Percentiles rank a stretch among this genome's conserved stretches.
Evolutionary conservation across 2,888 invertebrate genomes (phyloP).

Genomic region (Lepidocyrtoides sp.): DNA sequence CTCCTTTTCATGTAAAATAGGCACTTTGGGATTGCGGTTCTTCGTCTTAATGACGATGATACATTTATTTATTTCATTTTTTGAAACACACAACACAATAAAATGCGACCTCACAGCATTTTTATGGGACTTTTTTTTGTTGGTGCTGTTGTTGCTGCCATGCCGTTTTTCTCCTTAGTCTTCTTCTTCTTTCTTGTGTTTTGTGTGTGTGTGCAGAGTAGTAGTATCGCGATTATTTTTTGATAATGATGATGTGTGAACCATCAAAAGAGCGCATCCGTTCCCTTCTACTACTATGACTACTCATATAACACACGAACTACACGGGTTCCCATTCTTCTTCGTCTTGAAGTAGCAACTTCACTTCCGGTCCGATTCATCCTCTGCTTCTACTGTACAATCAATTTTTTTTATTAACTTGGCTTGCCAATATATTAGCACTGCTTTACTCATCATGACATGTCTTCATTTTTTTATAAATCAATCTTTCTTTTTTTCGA

Average conservation of each 20-base stretch:
- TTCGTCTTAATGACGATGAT: constrained; percentile 51
- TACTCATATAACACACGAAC: constrained; percentile 53
- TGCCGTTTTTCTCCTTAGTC: neutral
- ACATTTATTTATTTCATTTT: constrained; percentile 35
- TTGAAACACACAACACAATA: constrained; percentile 44
- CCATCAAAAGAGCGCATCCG: constrained; percentile 69
- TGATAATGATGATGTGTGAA: constrained; percentile 76
- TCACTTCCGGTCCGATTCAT: constrained; percentile 65
- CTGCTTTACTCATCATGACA: neutral
- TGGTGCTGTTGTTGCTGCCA: constrained; percentile 10
- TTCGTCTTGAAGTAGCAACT: constrained; percentile 14
- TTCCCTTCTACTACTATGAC: neutral
- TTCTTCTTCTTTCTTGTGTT: neutral
- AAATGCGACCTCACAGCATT: constrained; percentile 43
- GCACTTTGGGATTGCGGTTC: constrained; percentile 52
- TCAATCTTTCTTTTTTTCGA: neutral
- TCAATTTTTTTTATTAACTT: too few species aligned
- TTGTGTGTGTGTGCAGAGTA: too few species aligned
- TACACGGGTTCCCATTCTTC: constrained; percentile 50
- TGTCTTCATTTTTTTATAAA: neutral
- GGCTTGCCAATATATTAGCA: neutral
- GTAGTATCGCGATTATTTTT: constrained; percentile 63
- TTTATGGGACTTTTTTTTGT: constrained; percentile 45
- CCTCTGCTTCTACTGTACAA: neutral
- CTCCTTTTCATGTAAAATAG: constrained; percentile 58